These are phyloP conservation scores for Halocaridina rubra DNA, from an alignment of 2,888 invertebrate species.

Conservation along the genomic window DNA sequence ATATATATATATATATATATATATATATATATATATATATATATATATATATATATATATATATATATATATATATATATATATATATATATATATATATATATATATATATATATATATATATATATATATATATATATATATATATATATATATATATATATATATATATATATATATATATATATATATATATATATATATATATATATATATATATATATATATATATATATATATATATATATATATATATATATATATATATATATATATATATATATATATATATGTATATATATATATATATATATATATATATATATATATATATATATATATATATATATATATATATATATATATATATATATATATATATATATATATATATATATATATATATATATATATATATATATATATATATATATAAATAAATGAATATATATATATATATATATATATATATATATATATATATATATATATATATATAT, in stretches of 20 bases:
- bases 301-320: slow-evolving; percentile 16
- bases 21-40: neutral
- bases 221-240: too few relatives aligned
- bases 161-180: neutral
- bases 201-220: too few relatives aligned
- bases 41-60: neutral
- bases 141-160: neutral
- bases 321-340: slow-evolving; percentile 28
- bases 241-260: neutral
- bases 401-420: slow-evolving; percentile 20
- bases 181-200: too few relatives aligned
- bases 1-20: neutral
- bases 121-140: too few relatives aligned
- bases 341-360: slow-evolving; percentile 25
- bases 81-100: too few relatives aligned
- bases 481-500: slow-evolving; percentile 20
- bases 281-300: neutral
- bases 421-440: too few relatives aligned
- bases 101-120: too few relatives aligned
- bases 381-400: slow-evolving; percentile 2
- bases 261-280: too few relatives aligned
- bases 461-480: slow-evolving; percentile 22
- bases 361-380: slow-evolving; percentile 27
- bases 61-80: neutral
- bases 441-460: too few relatives aligned